These are phyloP conservation scores for Drosophila insularis DNA, from an alignment of 1,140 invertebrate species.

Conservation along the genomic window DNA sequence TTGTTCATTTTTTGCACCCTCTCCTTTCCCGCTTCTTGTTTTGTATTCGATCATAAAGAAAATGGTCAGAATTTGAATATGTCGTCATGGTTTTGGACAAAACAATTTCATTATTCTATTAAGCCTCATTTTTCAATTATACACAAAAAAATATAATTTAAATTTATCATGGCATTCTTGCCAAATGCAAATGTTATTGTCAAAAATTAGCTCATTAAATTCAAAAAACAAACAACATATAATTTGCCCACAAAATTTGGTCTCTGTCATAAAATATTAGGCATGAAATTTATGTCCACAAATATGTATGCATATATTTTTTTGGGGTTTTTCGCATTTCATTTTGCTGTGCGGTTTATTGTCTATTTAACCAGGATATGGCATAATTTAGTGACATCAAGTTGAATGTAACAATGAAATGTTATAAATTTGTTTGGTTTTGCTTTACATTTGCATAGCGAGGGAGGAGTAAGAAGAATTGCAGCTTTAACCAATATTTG, in stretches of 20 bases:
- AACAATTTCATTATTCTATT: conserved; percentile 15
- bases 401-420: background rate
- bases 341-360: background rate
- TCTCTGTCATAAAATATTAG: conserved; percentile 16
- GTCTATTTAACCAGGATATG: conserved; percentile 8
- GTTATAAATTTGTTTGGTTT: background rate
- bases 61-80: background rate
- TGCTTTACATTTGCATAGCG: background rate
- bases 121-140: conserved; percentile 6
- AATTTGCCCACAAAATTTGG: background rate
- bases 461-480: too few relatives aligned
- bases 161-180: background rate
- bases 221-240: conserved; percentile 5
- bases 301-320: background rate
- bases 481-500: too few relatives aligned
- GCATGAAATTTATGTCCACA: background rate
- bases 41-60: background rate
- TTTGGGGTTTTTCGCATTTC: background rate
- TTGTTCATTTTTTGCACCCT: conserved; percentile 15
- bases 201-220: conserved; percentile 26
- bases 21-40: background rate
- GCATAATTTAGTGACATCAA: conserved; percentile 15
- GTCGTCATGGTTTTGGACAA: background rate
- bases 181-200: conserved; percentile 11
- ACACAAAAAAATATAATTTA: background rate